Evolutionary conservation across 1,140 invertebrate species (phyloP).

Genomic region (Antheraea pernyi): DNA sequence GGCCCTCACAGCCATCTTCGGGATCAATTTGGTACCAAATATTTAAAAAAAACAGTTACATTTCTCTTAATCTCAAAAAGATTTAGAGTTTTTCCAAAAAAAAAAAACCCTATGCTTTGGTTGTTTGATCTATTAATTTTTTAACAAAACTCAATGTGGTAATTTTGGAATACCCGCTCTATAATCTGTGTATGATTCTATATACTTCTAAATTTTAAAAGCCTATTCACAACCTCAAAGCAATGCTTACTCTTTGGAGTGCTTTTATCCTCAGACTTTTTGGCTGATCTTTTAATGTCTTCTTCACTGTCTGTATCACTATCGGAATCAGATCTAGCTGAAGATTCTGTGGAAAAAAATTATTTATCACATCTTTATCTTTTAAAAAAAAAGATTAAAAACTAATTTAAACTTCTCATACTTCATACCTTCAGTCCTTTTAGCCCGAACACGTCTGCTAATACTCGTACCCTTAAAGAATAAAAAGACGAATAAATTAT

Average conservation of each 20-base stretch:
- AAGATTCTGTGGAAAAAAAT: constrained; percentile 69
- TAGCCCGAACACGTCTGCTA: constrained; percentile 80
- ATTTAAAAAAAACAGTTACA: too few relatives aligned
- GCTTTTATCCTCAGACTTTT: constrained; percentile 63
- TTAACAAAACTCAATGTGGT: too few relatives aligned
- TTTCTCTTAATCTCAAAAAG: too few relatives aligned
- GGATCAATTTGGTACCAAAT: too few relatives aligned
- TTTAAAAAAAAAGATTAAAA: not conserved
- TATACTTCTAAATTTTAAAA: not conserved
- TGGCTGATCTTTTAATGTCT: constrained; percentile 65
- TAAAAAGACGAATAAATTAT: too few relatives aligned
- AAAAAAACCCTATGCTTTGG: too few relatives aligned
- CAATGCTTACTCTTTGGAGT: constrained; percentile 50
- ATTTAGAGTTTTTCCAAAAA: too few relatives aligned
- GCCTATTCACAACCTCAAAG: not conserved
- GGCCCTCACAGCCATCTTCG: too few relatives aligned
- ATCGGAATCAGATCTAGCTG: constrained; percentile 80
- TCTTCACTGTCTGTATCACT: constrained; percentile 81
- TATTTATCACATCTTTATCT: constrained; percentile 9
- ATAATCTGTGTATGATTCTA: too few relatives aligned
- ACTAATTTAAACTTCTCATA: constrained; percentile 1
- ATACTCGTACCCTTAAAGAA: constrained; percentile 75
- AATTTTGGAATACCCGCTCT: too few relatives aligned
- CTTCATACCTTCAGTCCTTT: constrained; percentile 83
- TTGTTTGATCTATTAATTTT: too few relatives aligned